phyloP scores from a whole-genome alignment of 2,888 invertebrate species.

The Acleris laterana region DNA sequence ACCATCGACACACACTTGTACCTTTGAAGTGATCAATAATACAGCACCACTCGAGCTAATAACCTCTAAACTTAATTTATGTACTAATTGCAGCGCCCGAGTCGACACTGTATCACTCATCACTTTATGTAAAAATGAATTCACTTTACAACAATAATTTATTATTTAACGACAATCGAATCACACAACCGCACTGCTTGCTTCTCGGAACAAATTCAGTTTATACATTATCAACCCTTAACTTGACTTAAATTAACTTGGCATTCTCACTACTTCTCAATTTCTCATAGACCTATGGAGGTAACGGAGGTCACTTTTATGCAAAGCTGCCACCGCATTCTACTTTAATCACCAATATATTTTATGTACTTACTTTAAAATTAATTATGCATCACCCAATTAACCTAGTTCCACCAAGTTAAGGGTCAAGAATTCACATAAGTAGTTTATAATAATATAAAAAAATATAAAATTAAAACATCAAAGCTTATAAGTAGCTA shows the following conservation, averaged over 20 bases:
- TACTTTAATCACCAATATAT: background rate
- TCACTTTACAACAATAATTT: conserved; percentile 26
- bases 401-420: conserved; percentile 11
- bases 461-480: conserved; percentile 31
- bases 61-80: conserved; percentile 6
- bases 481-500: conserved; percentile 31
- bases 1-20: conserved; percentile 27
- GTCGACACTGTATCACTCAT: conserved; percentile 2
- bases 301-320: background rate
- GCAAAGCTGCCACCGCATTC: conserved; percentile 2
- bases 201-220: conserved; percentile 6
- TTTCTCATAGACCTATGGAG: background rate
- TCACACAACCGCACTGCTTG: conserved; percentile 33
- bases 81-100: conserved; percentile 11
- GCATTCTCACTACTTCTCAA: background rate
- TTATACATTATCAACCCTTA: conserved; percentile 17
- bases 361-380: background rate
- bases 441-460: conserved; percentile 16
- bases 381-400: background rate
- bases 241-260: background rate
- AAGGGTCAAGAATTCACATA: conserved; percentile 17
- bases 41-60: conserved; percentile 13
- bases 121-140: conserved; percentile 16
- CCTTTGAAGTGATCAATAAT: conserved; percentile 23
- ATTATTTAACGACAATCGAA: conserved; percentile 23